A percentile compares a stretch with the other conserved stretches of the same genome.
Evolutionary conservation across 2,888 invertebrate genomes (phyloP).

Genomic region (Nomada ruficornis): DNA sequence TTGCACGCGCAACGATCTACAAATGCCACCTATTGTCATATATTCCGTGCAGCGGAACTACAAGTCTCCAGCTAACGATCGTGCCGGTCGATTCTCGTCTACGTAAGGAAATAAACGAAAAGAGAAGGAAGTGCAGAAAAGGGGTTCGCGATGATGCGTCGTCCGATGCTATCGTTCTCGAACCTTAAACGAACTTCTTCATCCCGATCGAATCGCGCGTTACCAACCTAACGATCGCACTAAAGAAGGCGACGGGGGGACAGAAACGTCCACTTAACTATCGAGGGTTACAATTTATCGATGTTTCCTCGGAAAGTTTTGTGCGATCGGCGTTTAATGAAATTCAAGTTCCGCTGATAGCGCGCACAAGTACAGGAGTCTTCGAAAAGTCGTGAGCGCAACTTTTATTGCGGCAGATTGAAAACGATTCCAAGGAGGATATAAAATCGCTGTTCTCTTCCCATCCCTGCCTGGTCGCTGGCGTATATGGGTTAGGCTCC

Average conservation of each 20-base stretch:
- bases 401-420: slow-evolving; percentile 54
- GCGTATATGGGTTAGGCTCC: slow-evolving; percentile 52
- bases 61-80: slow-evolving; percentile 4
- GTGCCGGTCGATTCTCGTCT: slow-evolving; percentile 6
- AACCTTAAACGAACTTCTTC: slow-evolving; percentile 32
- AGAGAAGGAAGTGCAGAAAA: slow-evolving; percentile 1
- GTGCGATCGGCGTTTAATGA: slow-evolving; percentile 42
- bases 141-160: slow-evolving; percentile 33
- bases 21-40: background rate
- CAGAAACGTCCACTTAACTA: slow-evolving; percentile 37
- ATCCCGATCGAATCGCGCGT: slow-evolving; percentile 11
- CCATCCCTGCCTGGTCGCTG: background rate
- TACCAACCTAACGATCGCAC: slow-evolving; percentile 18
- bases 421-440: slow-evolving; percentile 46
- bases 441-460: slow-evolving; percentile 31
- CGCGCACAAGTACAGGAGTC: background rate
- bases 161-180: slow-evolving; percentile 17
- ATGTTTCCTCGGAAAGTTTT: slow-evolving; percentile 36
- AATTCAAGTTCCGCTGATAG: slow-evolving; percentile 28
- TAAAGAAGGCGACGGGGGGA: slow-evolving; percentile 11
- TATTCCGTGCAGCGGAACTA: background rate
- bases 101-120: background rate
- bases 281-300: slow-evolving; percentile 44
- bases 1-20: background rate
- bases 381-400: slow-evolving; percentile 6